These are phyloP conservation scores for Austrofundulus limnaeus DNA, from an alignment of 2,113 vertebrate species.

Conservation along the genomic window DNA sequence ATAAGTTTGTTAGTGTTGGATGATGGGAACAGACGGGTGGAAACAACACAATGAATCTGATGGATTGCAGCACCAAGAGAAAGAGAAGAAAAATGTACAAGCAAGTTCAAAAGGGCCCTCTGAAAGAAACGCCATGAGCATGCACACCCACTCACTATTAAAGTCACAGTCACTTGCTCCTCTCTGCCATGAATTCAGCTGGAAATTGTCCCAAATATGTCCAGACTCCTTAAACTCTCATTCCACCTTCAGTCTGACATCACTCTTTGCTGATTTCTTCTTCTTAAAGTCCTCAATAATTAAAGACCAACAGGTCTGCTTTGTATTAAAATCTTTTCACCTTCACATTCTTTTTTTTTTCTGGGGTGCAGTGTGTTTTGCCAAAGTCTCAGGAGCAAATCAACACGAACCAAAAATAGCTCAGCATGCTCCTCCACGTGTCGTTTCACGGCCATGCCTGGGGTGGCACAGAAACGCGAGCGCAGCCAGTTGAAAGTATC, in stretches of 20 bases:
- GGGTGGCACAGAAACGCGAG: constrained; percentile 1
- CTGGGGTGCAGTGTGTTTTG: background rate
- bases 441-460: background rate
- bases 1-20: too few relatives aligned
- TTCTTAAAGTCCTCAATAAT: background rate
- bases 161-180: background rate
- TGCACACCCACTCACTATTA: background rate
- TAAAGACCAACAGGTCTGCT: background rate
- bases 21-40: too few relatives aligned
- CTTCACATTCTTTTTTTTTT: background rate
- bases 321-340: background rate
- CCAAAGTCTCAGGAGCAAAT: background rate
- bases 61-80: too few relatives aligned
- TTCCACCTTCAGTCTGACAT: background rate
- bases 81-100: background rate
- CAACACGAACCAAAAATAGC: background rate
- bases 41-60: too few relatives aligned
- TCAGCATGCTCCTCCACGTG: background rate
- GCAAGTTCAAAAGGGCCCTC: background rate
- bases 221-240: background rate
- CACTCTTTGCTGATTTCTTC: background rate
- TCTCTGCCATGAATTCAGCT: background rate
- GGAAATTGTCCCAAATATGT: background rate
- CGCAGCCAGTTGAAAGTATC: background rate
- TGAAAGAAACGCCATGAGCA: background rate